Evolutionary conservation across 2,888 invertebrate genomes (phyloP).

Genomic region (Drosophila pseudotalamancana): DNA sequence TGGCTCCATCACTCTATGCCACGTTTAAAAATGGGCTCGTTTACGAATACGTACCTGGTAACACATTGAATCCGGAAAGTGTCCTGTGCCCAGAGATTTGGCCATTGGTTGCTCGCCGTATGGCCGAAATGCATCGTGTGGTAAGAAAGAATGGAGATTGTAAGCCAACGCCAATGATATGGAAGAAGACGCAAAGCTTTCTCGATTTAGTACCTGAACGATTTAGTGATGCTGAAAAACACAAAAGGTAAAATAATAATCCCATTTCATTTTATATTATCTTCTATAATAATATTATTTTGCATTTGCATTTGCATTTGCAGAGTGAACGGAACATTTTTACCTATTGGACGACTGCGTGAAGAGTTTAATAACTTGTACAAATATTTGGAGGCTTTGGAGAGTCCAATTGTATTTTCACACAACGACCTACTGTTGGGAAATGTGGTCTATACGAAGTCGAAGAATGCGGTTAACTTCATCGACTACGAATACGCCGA

Average conservation of each 20-base stretch:
- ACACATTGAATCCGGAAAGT: slow-evolving; percentile 88
- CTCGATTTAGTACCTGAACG: slow-evolving; percentile 89
- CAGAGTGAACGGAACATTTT: slow-evolving; percentile 89
- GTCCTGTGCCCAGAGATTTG: slow-evolving; percentile 89
- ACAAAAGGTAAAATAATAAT: slow-evolving; percentile 87
- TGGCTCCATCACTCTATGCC: slow-evolving; percentile 94
- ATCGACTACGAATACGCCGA: slow-evolving; percentile 99
- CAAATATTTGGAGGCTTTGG: slow-evolving; percentile 86
- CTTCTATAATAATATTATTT: slow-evolving; percentile 4
- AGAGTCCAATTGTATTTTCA: slow-evolving; percentile 94
- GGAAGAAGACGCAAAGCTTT: slow-evolving; percentile 91
- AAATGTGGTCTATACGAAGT: slow-evolving; percentile 94
- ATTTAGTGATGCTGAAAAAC: slow-evolving; percentile 88
- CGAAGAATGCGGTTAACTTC: slow-evolving; percentile 90
- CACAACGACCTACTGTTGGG: slow-evolving; percentile 98
- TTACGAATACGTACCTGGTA: slow-evolving; percentile 94
- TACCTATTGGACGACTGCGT: slow-evolving; percentile 88
- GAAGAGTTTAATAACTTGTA: slow-evolving; percentile 89
- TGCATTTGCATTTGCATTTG: slow-evolving; percentile 64
- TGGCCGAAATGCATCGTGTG: slow-evolving; percentile 93
- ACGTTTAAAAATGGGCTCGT: slow-evolving; percentile 97
- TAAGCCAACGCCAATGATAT: slow-evolving; percentile 87
- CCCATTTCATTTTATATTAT: background rate
- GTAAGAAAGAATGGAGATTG: slow-evolving; percentile 55
- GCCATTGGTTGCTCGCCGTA: slow-evolving; percentile 90